A percentile compares a stretch with the other conserved stretches of the same genome.
Conservation (phyloP, 35 echinoderm and acorn worm genomes). For the Apostichopus japonicus region DNA sequence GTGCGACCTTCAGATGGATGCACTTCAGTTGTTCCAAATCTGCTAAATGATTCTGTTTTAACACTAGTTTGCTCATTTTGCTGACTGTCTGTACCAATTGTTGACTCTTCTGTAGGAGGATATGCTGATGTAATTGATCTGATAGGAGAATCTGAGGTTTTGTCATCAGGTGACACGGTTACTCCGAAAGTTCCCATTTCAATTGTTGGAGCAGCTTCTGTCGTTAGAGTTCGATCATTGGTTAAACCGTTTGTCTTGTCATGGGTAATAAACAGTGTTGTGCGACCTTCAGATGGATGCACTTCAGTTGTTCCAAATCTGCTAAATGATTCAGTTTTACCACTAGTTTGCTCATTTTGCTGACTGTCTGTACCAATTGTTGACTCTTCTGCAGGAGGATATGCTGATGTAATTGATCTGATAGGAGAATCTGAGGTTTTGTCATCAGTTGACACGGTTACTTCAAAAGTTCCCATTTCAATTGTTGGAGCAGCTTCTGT, state of each 20-base stretch:
- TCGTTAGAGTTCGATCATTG: too few species aligned
- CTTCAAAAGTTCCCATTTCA: neutral
- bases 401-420: neutral
- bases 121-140: neutral
- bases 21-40: neutral
- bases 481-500: neutral
- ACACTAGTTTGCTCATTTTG: neutral
- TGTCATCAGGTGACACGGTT: neutral
- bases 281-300: neutral
- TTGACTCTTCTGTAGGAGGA: too few species aligned
- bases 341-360: neutral
- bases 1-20: neutral
- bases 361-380: too few species aligned
- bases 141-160: too few species aligned
- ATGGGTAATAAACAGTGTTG: too few species aligned
- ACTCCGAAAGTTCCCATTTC: too few species aligned
- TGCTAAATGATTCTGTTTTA: neutral
- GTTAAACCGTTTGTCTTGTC: too few species aligned
- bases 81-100: too few species aligned
- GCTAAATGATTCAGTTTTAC: neutral
- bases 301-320: neutral
- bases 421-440: neutral
- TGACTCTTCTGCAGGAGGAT: neutral
- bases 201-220: too few species aligned
- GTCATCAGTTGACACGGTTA: neutral